These are phyloP conservation scores for Arrhopalites spinosus DNA, from an alignment of 2,888 invertebrate species.

Conservation along the genomic window DNA sequence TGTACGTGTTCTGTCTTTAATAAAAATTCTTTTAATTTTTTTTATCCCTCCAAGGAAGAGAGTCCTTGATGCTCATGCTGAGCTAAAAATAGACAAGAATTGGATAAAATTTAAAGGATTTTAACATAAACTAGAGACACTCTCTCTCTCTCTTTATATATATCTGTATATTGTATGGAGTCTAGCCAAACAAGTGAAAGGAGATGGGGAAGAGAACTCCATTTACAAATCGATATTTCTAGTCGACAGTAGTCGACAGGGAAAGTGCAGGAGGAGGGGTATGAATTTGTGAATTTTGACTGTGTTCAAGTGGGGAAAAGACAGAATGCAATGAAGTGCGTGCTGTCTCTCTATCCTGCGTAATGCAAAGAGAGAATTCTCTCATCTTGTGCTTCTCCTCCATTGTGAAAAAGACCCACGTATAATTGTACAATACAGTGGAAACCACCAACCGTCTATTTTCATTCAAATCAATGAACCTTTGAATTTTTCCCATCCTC, in stretches of 20 bases:
- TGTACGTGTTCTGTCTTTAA: conserved; percentile 57
- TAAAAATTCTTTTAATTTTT: too few species aligned
- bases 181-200: too few species aligned
- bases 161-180: too few species aligned
- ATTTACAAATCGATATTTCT: conserved; percentile 15
- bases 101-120: too few species aligned
- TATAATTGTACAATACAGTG: background rate
- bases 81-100: too few species aligned
- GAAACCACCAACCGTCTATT: background rate
- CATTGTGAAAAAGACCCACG: background rate
- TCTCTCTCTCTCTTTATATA: background rate
- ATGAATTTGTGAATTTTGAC: background rate
- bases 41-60: too few species aligned
- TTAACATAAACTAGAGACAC: too few species aligned
- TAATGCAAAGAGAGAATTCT: too few species aligned
- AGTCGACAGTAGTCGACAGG: background rate
- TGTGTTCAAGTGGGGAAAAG: too few species aligned
- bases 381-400: too few species aligned
- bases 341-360: background rate
- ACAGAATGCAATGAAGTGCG: background rate
- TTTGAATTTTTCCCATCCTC: background rate
- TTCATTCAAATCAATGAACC: too few species aligned
- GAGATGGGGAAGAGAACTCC: background rate
- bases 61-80: too few species aligned
- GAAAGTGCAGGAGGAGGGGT: background rate